Evolutionary conservation across 2,797 vertebrate species (phyloP), one percentile per base, ranked within the genome.

Genomic region (Vespertilio murinus): DNA sequence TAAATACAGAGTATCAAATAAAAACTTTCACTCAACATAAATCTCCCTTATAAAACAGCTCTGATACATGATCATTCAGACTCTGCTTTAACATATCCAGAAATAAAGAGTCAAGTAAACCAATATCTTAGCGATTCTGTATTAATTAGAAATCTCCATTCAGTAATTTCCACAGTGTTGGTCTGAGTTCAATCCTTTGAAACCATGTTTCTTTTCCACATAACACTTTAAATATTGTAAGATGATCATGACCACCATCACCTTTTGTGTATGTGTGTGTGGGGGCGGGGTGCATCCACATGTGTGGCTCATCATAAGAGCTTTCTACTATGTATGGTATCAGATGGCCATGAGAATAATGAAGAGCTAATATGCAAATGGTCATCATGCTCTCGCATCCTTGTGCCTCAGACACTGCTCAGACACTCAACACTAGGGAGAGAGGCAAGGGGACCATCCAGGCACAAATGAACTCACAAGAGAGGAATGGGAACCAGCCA

Each of bases 1-100:
- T 90, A 96, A 92, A 85, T 73, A 88, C 92, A 67, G 49, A 77
- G 79, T 23, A 61, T 17, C 40, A 49, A 61, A 77, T 79, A 67
- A 92, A 94, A 89, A 77, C 6, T 38, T 85, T 71, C 70, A 77
- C 23, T 83, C 18, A 54, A 65, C 18, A 65, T 80, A 95, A 86
- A 83, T 73, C 12, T 90, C 23, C 16, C 33, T 69, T 79, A 45
- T 75, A 54, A 71, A 90, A 47, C 85, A 86, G 78, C 82, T 92
- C 64, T 88, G 64, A 90, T 81, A 84, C 17, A 69, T 47, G 14
- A 65, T 45, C 42, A 64, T n/a, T 93, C 49, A 92, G 28, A 56
- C 6, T 87, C n/a, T 69, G 8, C 47, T 88, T 79, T 71, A 71
- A 30, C 38, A 94, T 64, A 85, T 92, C 40, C 38, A 81, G 33